Evolutionary conservation across 2,797 vertebrate species (phyloP).

Genomic region (Ceryle rudis): DNA sequence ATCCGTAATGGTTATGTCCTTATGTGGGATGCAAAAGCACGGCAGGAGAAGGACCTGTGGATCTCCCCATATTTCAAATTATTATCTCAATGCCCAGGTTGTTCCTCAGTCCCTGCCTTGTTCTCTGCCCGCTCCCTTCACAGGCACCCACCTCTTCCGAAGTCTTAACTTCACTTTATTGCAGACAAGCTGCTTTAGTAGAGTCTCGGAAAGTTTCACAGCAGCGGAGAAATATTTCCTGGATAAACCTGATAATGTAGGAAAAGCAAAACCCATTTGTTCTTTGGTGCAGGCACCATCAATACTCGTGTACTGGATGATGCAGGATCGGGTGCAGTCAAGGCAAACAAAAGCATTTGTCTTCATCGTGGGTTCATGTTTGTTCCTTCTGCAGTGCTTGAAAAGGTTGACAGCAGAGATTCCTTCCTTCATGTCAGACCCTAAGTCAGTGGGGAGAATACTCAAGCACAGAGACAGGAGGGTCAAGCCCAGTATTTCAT

Average conservation of each 20-base stretch:
- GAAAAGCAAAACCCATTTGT: accelerated
- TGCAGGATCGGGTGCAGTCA: accelerated
- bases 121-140: not conserved
- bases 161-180: not conserved
- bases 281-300: not conserved
- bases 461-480: not conserved
- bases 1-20: accelerated
- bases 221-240: not conserved
- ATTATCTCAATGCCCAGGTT: not conserved
- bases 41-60: not conserved
- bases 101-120: not conserved
- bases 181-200: not conserved
- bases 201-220: accelerated
- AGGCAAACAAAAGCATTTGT: not conserved
- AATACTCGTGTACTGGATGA: accelerated
- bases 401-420: not conserved
- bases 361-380: accelerated
- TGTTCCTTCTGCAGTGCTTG: not conserved
- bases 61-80: accelerated
- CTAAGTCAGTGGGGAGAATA: not conserved
- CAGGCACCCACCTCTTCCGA: not conserved
- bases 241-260: not conserved
- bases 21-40: not conserved
- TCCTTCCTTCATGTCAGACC: not conserved
- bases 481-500: not conserved